phyloP scores from a whole-genome alignment of 2,888 invertebrate species.

The Leptopilina drosophilae region DNA sequence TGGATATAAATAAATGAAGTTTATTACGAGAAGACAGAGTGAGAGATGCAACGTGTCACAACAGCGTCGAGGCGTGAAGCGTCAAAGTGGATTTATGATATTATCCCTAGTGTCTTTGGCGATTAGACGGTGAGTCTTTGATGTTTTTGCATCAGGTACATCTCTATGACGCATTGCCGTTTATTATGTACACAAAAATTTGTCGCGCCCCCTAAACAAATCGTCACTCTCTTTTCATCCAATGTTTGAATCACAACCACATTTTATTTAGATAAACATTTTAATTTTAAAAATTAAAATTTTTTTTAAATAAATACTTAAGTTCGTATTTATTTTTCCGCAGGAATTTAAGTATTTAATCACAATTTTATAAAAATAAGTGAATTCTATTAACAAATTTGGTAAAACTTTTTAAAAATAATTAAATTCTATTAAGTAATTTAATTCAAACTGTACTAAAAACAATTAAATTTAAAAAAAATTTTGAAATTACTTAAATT shows the following conservation, averaged over 20 bases:
- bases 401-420: too few species aligned
- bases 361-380: too few species aligned
- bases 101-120: conserved; percentile 68
- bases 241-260: conserved; percentile 39
- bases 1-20: conserved; percentile 72
- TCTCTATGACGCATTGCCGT: conserved; percentile 62
- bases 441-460: too few species aligned
- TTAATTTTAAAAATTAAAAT: too few species aligned
- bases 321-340: too few species aligned
- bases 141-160: conserved; percentile 61
- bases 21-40: conserved; percentile 69
- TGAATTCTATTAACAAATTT: too few species aligned
- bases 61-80: conserved; percentile 70
- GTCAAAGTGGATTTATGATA: conserved; percentile 76
- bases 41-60: conserved; percentile 64
- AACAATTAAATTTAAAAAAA: too few species aligned
- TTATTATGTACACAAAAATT: conserved; percentile 57
- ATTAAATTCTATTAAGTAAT: too few species aligned
- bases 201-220: conserved; percentile 68
- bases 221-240: conserved; percentile 68
- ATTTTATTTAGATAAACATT: too few species aligned
- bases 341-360: too few species aligned
- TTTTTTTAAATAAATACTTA: too few species aligned
- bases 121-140: conserved; percentile 65
- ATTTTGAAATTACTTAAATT: too few species aligned